These are phyloP conservation scores for Scaptomyza polygonia DNA, from an alignment of 2,888 invertebrate genomes.

Conservation along the genomic window DNA sequence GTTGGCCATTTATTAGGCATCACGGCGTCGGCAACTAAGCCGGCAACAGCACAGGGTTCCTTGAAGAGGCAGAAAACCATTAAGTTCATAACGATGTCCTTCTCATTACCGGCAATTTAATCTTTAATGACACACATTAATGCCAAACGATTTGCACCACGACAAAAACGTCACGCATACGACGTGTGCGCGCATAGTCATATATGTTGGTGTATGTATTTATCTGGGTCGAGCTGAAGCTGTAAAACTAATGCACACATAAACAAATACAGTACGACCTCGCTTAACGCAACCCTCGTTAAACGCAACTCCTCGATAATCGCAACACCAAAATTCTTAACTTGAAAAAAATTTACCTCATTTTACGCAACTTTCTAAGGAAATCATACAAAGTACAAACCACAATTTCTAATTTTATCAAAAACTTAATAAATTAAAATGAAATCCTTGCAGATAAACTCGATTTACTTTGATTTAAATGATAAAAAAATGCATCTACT, in stretches of 20 bases:
- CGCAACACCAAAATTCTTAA: too few relatives aligned
- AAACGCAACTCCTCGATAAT: too few relatives aligned
- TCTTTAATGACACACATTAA: slow-evolving; percentile 56
- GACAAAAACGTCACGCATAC: slow-evolving; percentile 50
- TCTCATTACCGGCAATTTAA: slow-evolving; percentile 47
- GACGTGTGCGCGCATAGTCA: too few relatives aligned
- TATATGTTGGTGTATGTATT: neutral
- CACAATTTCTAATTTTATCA: too few relatives aligned
- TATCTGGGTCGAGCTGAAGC: slow-evolving; percentile 1
- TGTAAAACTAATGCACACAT: slow-evolving; percentile 9
- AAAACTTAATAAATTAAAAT: too few relatives aligned
- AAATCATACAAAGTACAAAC: too few relatives aligned
- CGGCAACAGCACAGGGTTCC: slow-evolving; percentile 27
- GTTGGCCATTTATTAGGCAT: slow-evolving; percentile 60
- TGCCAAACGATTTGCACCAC: slow-evolving; percentile 49
- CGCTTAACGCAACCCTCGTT: too few relatives aligned
- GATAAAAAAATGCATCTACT: too few relatives aligned
- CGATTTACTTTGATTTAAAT: too few relatives aligned
- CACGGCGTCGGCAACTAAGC: slow-evolving; percentile 42
- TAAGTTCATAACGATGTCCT: slow-evolving; percentile 36
- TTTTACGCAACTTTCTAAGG: too few relatives aligned
- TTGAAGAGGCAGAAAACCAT: slow-evolving; percentile 46
- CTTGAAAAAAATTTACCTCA: too few relatives aligned
- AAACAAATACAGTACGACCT: neutral
- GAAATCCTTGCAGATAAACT: too few relatives aligned